These are phyloP conservation scores for Unio delphinus DNA, from an alignment of 2,888 invertebrate species.

Conservation along the genomic window DNA sequence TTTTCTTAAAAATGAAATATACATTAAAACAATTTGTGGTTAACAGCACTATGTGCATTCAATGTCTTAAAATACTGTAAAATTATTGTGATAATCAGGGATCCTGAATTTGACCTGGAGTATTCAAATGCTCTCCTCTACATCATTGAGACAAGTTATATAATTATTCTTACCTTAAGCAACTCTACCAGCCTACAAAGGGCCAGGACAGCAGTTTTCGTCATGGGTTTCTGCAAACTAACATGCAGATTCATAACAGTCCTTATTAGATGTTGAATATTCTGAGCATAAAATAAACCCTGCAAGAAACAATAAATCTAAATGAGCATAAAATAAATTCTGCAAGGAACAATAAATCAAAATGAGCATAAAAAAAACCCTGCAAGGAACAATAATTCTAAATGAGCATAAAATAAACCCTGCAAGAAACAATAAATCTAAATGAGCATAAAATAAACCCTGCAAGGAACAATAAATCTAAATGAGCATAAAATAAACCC, in stretches of 20 bases:
- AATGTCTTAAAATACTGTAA: not conserved
- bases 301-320: conserved; percentile 43
- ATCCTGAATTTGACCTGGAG: not conserved
- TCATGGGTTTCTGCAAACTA: conserved; percentile 82
- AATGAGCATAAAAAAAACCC: too few relatives aligned
- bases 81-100: not conserved
- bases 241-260: conserved; percentile 81
- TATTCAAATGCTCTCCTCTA: not conserved
- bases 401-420: too few relatives aligned
- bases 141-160: not conserved
- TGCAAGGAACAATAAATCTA: too few relatives aligned
- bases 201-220: conserved; percentile 81
- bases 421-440: too few relatives aligned
- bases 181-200: conserved; percentile 87
- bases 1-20: too few relatives aligned
- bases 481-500: too few relatives aligned
- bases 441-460: too few relatives aligned
- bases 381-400: too few relatives aligned
- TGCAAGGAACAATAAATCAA: too few relatives aligned
- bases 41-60: not conserved
- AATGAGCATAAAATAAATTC: too few relatives aligned
- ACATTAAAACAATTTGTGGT: too few relatives aligned
- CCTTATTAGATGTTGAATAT: conserved; percentile 77
- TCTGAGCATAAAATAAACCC: conserved; percentile 81
- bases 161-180: conserved; percentile 75